Evolutionary conservation across 2,113 vertebrate species (phyloP), one percentile per base, ranked within the genome.

Genomic region (Hemicordylus capensis): DNA sequence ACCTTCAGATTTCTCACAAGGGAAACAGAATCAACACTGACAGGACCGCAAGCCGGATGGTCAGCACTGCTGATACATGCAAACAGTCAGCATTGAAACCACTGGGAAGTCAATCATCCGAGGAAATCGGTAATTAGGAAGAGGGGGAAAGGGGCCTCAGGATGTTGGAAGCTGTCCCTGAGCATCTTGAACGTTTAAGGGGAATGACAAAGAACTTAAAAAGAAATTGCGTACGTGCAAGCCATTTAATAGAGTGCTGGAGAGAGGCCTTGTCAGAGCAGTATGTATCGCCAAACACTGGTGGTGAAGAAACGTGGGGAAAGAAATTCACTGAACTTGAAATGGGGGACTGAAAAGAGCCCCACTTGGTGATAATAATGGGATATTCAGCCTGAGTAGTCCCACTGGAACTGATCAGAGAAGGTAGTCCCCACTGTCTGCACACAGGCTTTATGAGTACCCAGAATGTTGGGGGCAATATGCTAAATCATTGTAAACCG

Each of bases 51-150:
- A 42, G 69, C 42, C 54, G 51, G 77, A 83, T 2, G 88, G 88
- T 86, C 93, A 88, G 84, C 24, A 34, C 1, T 70, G 80, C 88
- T 89, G 93, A 84, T 89, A 84, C 84, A 22, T 56, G 59, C 61
- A 82, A 84, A 89, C 37, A n/a, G 83, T 56, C 87, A 64, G 86
- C 69, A 26, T 85, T 89, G 79, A 70, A 84, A 88, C 74, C 81
- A 24, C 85, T 84, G 28, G 59, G 44, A 85, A 93, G 89, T 51
- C 88, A 93, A 90, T 90, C 86, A 92, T 86, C 79, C 80, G 70
- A 89, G 75, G 88, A 88, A 58, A 24, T 56, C 72, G 6, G 81
- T 88, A 91, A 92, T 89, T 88, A 91, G 51, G 73, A 72, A 88
- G 56, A 37, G 44, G n/a, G n/a, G n/a, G n/a, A n/a, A 15, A 79